Evolutionary conservation across 1,140 invertebrate genomes (phyloP).

Genomic region (Hylyphantes graminicola): DNA sequence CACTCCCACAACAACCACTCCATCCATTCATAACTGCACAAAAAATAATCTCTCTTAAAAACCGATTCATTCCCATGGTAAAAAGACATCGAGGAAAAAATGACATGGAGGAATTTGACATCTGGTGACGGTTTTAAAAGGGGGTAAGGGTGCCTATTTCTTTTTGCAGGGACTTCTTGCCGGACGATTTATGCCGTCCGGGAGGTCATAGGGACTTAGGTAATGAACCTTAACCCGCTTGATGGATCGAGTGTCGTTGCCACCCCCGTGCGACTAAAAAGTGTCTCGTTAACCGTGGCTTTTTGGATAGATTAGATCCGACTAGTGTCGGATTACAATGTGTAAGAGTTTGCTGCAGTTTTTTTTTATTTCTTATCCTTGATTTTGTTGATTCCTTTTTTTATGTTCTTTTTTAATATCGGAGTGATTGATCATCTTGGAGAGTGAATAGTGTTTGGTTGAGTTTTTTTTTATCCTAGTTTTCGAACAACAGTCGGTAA

Average conservation of each 20-base stretch:
- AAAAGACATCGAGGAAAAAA: constrained; percentile 6
- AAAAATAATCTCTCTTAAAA: constrained; percentile 46
- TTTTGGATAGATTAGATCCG: constrained; percentile 46
- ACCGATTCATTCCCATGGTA: constrained; percentile 43
- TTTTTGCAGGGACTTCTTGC: constrained; percentile 11
- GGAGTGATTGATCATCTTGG: too few species aligned
- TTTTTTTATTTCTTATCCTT: neutral
- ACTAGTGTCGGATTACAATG: constrained; percentile 24
- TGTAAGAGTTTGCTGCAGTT: neutral
- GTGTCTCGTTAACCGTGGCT: constrained; percentile 37
- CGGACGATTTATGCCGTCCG: constrained; percentile 56
- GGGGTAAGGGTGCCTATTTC: neutral
- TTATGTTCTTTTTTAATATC: too few species aligned
- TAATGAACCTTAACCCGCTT: constrained; percentile 59
- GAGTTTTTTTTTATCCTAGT: too few species aligned
- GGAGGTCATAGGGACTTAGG: constrained; percentile 50
- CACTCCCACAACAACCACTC: neutral
- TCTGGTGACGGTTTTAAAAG: constrained; percentile 12
- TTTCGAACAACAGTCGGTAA: too few species aligned
- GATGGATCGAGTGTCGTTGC: constrained; percentile 47
- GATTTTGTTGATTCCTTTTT: too few species aligned
- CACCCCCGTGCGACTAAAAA: constrained; percentile 2
- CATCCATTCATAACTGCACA: constrained; percentile 13
- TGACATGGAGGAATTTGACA: constrained; percentile 1
- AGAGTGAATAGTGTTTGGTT: too few species aligned